Evolutionary conservation across 2,888 invertebrate genomes (phyloP), one percentile per base, ranked within the genome.

Genomic region (Nipponacmea schrenckii): DNA sequence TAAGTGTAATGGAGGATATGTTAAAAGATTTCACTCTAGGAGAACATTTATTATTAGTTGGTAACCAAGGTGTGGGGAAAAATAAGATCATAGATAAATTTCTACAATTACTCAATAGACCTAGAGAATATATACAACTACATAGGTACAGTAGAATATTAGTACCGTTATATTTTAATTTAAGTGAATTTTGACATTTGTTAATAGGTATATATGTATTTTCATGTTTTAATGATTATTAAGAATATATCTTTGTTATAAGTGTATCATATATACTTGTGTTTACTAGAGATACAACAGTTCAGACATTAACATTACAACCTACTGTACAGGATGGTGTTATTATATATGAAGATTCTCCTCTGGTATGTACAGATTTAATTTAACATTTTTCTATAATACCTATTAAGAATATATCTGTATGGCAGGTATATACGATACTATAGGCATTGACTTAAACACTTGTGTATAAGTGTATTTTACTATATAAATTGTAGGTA

Each of bases 11-110:
- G 87, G 97, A 97, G 87, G 93, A 93, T 86, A 91, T 98, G 80
- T 89, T 97, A 17, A 94, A 96, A 90, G 97, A 98, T 89, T 97
- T 95, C 85, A 89, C 93, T 1, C 91, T 98, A 0, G 97, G 96
- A 0, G 95, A 96, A 84, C 96, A 98, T 90, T 90, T 98, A 62
- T 90, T 98, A 0, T 89, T 98, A 67, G 96, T 98, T n/a, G 98
- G 98, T 0, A 98, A 98, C 90, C 98, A 98, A 90, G 89, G 89
- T 14, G 98, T 98, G 0, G 98, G 98, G 0, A 98, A 98, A 89
- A 98, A 98, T 88, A 98, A 98, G 89, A 93, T 98, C 17, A 94
- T 95, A 0, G 98, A 98, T 87, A 92, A 96, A 76, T 92, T 98
- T 76, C 90, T 98, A 0, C 94, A 96, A 84, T 89, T 98, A 14